Conservation (phyloP, 2,888 invertebrate genomes). For the Harpagoxenus sublaevis region DNA sequence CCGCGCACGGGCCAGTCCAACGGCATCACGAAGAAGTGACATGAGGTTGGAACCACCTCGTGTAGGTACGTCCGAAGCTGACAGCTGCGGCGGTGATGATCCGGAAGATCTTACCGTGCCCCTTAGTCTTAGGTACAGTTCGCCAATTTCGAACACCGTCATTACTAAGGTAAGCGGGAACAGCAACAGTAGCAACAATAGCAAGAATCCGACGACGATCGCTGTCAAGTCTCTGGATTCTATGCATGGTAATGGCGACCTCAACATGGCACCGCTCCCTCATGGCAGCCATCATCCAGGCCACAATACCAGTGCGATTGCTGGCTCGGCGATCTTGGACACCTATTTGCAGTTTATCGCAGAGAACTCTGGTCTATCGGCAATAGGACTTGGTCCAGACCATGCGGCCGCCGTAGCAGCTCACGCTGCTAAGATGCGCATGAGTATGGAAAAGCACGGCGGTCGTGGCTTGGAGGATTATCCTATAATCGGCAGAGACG, state of each 20-base stretch:
- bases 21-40: conserved; percentile 92
- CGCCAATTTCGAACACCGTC: conserved; percentile 88
- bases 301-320: conserved; percentile 84
- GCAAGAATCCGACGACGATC: conserved; percentile 85
- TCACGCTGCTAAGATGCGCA: conserved; percentile 92
- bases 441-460: conserved; percentile 88
- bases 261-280: conserved; percentile 89
- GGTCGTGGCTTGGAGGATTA: conserved; percentile 82
- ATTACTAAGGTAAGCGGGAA: conserved; percentile 86
- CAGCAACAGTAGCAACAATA: conserved; percentile 87
- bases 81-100: conserved; percentile 93
- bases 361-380: conserved; percentile 92
- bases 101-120: conserved; percentile 94
- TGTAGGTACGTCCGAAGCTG: conserved; percentile 90
- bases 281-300: conserved; percentile 71
- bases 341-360: conserved; percentile 96
- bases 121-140: conserved; percentile 88
- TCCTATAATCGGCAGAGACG: conserved; percentile 83
- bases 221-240: conserved; percentile 90
- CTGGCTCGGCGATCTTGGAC: conserved; percentile 92
- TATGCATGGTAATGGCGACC: conserved; percentile 89
- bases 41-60: conserved; percentile 93
- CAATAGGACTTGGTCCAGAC: conserved; percentile 89
- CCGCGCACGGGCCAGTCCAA: conserved; percentile 94
- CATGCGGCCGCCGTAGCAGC: conserved; percentile 89